Percentiles rank a stretch among this genome's conserved stretches.
These are phyloP conservation scores for Xestia c-nigrum DNA, from an alignment of 2,888 invertebrate genomes.

Conservation along the genomic window DNA sequence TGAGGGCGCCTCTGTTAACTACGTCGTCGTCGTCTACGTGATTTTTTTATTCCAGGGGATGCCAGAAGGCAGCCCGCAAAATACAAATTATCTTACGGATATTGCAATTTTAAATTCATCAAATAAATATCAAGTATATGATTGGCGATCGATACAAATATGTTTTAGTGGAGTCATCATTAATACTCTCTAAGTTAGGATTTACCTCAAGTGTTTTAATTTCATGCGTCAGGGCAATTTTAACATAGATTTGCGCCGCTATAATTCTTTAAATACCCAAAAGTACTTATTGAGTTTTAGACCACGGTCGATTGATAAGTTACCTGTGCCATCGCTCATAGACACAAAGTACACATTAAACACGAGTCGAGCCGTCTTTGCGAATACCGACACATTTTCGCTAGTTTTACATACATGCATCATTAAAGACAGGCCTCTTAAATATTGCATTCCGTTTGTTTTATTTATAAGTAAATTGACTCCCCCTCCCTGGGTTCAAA, in stretches of 20 bases:
- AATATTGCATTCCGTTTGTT: conserved; percentile 4
- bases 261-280: not conserved
- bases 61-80: not conserved
- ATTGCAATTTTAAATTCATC: not conserved
- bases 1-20: not conserved
- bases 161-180: not conserved
- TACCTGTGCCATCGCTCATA: not conserved
- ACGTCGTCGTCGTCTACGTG: conserved; percentile 10
- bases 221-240: not conserved
- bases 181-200: not conserved
- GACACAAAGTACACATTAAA: conserved; percentile 7
- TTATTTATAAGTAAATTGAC: not conserved
- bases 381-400: conserved; percentile 36
- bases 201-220: not conserved
- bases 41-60: conserved; percentile 7
- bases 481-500: not conserved
- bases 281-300: not conserved
- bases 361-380: conserved; percentile 12
- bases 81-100: not conserved
- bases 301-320: not conserved
- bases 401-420: not conserved
- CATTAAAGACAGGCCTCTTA: conserved; percentile 23
- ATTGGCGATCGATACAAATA: not conserved
- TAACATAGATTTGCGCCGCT: not conserved
- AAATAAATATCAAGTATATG: not conserved